phyloP scores from a whole-genome alignment of 2,797 vertebrate genomes.

The Scarus forsteni region DNA sequence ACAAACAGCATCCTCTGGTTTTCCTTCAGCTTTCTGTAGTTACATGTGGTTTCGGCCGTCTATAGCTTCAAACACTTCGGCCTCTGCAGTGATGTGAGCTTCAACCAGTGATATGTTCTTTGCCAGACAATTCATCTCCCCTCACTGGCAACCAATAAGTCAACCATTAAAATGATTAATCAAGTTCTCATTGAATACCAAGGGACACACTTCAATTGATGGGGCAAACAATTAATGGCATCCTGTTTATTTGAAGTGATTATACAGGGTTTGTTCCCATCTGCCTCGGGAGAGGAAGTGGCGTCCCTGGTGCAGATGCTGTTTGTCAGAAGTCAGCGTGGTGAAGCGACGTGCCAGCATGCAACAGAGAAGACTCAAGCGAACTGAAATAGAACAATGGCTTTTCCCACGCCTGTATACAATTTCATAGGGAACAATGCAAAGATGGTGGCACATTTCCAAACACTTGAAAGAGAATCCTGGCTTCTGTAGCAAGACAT shows the following conservation, averaged over 20 bases:
- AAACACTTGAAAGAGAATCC: conserved; percentile 74
- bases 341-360: conserved; percentile 65
- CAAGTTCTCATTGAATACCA: conserved; percentile 66
- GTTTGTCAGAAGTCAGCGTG: conserved; percentile 80
- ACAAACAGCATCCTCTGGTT: background rate
- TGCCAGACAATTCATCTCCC: conserved; percentile 66
- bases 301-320: conserved; percentile 78
- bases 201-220: conserved; percentile 71
- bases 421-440: conserved; percentile 81
- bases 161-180: conserved; percentile 72
- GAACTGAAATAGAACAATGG: conserved; percentile 84
- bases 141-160: conserved; percentile 70
- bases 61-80: conserved; percentile 45
- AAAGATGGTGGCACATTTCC: conserved; percentile 77
- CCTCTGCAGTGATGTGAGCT: conserved; percentile 51
- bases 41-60: conserved; percentile 9
- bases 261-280: conserved; percentile 76
- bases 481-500: conserved; percentile 61
- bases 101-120: conserved; percentile 52
- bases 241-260: conserved; percentile 83
- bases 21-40: background rate
- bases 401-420: conserved; percentile 68
- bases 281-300: conserved; percentile 78
- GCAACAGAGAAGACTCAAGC: conserved; percentile 74
- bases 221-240: conserved; percentile 79